These are phyloP conservation scores for Automeris io DNA, from an alignment of 2,888 invertebrate species.

Conservation along the genomic window DNA sequence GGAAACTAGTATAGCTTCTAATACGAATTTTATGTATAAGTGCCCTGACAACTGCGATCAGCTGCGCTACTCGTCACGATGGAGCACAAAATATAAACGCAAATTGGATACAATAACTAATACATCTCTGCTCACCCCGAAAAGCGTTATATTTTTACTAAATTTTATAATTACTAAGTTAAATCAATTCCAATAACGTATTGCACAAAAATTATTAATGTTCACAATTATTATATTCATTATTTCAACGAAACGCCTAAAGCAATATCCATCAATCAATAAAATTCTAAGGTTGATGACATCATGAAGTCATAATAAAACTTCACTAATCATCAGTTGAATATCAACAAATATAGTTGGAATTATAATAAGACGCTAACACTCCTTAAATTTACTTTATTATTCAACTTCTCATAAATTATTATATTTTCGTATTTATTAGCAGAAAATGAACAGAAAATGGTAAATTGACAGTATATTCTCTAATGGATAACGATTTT, in stretches of 20 bases:
- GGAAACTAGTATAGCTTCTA: no score
- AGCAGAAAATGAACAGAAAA: slow-evolving; percentile 11
- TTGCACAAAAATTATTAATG: no score
- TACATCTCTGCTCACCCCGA: no score
- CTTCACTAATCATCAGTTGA: slow-evolving; percentile 19
- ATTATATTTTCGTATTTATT: slow-evolving; percentile 15
- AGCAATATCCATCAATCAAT: background rate
- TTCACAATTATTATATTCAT: background rate
- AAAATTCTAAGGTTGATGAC: slow-evolving; percentile 19
- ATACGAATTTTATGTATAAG: no score
- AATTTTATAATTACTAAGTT: no score
- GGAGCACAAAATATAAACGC: no score
- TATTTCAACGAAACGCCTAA: background rate
- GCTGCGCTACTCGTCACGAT: no score
- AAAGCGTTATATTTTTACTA: background rate
- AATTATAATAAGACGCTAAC: slow-evolving; percentile 15
- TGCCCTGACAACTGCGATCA: no score
- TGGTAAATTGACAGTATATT: slow-evolving; percentile 9
- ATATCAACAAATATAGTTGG: slow-evolving; percentile 17
- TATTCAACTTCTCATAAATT: slow-evolving; percentile 17
- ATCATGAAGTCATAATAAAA: slow-evolving; percentile 25
- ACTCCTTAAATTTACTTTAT: slow-evolving; percentile 12
- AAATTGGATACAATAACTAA: no score
- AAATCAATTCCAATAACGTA: no score
- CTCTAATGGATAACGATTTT: background rate